These are phyloP conservation scores for Gallinago paraguaiae DNA, from an alignment of 2,113 vertebrate genomes.

Conservation along the genomic window DNA sequence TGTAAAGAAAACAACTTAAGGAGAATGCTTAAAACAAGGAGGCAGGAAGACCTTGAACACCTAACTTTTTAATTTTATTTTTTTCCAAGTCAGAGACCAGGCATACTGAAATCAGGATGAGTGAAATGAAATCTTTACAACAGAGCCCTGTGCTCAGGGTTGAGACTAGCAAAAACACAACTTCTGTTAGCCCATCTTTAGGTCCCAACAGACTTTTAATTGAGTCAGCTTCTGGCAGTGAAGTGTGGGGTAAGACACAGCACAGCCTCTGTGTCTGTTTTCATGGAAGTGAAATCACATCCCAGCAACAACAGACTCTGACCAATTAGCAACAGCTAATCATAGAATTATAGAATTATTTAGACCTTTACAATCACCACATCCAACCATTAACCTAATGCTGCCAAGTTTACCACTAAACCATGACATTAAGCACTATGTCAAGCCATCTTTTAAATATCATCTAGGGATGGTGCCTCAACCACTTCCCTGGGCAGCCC, in stretches of 20 bases:
- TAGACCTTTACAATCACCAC: neutral
- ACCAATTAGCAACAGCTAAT: neutral
- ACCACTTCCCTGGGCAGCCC: neutral
- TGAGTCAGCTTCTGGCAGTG: neutral
- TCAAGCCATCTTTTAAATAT: neutral
- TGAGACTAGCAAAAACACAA: neutral
- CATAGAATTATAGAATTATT: neutral
- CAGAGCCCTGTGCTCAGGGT: neutral
- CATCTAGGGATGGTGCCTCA: neutral
- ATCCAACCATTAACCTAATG: neutral
- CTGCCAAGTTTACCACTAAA: neutral
- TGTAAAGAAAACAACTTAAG: neutral
- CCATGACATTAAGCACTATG: neutral
- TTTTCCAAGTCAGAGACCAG: neutral
- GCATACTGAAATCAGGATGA: neutral
- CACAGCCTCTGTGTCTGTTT: neutral
- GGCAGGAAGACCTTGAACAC: neutral
- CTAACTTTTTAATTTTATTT: neutral
- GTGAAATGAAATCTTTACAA: neutral
- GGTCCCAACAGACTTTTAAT: neutral
- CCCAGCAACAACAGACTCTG: neutral
- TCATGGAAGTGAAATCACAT: neutral
- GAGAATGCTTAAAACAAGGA: neutral
- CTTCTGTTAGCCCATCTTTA: neutral
- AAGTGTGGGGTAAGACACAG: neutral